Percentiles rank a stretch among this genome's conserved stretches.
Conservation (phyloP, 2,888 invertebrate species). For the Furcula furcula region DNA sequence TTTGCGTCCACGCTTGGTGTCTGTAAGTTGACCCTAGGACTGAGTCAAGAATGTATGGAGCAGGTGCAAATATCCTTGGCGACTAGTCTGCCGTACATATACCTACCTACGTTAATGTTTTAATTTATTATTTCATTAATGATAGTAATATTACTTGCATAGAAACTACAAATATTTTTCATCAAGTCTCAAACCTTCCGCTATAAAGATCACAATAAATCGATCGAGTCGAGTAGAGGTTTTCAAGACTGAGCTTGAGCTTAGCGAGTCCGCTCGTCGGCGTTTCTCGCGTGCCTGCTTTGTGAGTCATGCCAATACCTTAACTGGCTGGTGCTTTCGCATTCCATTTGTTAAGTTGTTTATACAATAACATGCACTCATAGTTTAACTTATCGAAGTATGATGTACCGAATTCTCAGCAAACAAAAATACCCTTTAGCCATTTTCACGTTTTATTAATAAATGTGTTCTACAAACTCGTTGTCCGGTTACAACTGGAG, state of each 20-base stretch:
- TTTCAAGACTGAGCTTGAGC: conserved; percentile 46
- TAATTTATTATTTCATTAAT: too few relatives aligned
- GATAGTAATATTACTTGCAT: too few relatives aligned
- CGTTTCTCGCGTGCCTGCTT: conserved; percentile 61
- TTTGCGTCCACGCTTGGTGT: neutral
- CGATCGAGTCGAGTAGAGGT: conserved; percentile 24
- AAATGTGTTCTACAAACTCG: conserved; percentile 42
- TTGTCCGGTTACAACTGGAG: conserved; percentile 41
- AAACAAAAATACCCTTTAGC: neutral
- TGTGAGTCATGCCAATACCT: conserved; percentile 65
- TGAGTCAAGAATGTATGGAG: conserved; percentile 42
- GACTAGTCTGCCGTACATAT: conserved; percentile 16
- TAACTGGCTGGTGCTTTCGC: conserved; percentile 59
- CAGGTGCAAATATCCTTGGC: conserved; percentile 38
- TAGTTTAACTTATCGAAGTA: conserved; percentile 3
- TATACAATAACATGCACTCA: conserved; percentile 18
- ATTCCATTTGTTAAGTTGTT: conserved; percentile 50
- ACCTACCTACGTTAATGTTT: too few relatives aligned
- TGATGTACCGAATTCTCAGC: neutral
- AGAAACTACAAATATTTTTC: neutral
- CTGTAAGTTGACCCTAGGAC: conserved; percentile 40
- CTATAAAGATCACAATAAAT: conserved; percentile 1
- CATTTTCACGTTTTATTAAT: neutral
- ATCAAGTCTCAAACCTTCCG: neutral
- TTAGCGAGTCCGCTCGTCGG: conserved; percentile 35